A percentile compares a stretch with the other conserved stretches of the same genome.
phyloP scores from a whole-genome alignment of 2,888 invertebrate species.

The Lithodes maja region DNA sequence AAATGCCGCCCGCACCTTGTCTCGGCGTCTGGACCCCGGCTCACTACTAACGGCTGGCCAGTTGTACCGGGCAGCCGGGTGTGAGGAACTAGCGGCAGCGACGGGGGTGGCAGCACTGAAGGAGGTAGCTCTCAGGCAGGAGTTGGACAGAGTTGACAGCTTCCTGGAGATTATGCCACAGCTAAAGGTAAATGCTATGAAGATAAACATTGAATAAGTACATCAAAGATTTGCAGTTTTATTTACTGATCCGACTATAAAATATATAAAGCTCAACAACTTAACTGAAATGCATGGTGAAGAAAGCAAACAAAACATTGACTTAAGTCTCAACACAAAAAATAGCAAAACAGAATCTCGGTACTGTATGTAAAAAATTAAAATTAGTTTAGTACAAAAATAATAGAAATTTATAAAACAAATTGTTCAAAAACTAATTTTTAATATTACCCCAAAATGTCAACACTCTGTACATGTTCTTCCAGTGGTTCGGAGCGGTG shows the following conservation, averaged over 20 bases:
- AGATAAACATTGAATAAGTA: background rate
- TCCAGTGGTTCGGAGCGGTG: constrained; percentile 45
- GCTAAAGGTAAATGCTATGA: constrained; percentile 26
- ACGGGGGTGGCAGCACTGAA: constrained; percentile 73
- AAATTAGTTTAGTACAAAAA: no score
- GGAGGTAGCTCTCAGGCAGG: constrained; percentile 42
- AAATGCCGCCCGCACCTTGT: constrained; percentile 80
- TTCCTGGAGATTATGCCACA: constrained; percentile 45
- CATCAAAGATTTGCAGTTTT: background rate
- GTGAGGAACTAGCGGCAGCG: constrained; percentile 79
- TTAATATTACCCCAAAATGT: background rate
- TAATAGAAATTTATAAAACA: background rate
- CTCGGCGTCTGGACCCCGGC: constrained; percentile 78
- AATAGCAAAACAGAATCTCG: background rate
- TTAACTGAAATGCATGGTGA: background rate
- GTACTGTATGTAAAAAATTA: no score
- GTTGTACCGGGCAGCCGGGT: constrained; percentile 65
- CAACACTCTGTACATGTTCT: background rate
- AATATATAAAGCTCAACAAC: background rate
- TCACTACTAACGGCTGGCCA: constrained; percentile 74
- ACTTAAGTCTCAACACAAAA: no score
- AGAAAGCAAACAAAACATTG: background rate
- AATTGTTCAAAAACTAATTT: background rate
- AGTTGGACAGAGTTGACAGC: constrained; percentile 38
- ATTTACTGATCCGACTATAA: background rate